Base-by-base conservation (phyloP, 92 coral and sea anemone genomes). In the Paragorgia papillata region DNA sequence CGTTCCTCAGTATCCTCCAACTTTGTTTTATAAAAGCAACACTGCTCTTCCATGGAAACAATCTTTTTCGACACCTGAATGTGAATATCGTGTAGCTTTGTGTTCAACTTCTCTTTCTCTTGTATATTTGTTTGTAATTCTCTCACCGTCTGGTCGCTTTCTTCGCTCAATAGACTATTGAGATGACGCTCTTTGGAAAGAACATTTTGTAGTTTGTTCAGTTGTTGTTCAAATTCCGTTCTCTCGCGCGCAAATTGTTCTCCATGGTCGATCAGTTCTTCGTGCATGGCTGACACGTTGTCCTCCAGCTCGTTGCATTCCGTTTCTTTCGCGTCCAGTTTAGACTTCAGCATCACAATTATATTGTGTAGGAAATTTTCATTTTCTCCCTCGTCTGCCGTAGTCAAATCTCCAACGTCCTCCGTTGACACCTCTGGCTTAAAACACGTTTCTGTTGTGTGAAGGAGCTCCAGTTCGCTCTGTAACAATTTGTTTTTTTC, bases 131-230 rank as follows among this genome's bases (percentile, higher is more conserved):
- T 60, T 25, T 80, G 79, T 3, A 86, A 80, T 61, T 86, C 89
- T 13, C 62, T 73, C 17, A 76, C 49, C 30, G 56, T 58, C 26
- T 65, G 74, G 57, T 86, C 89, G 34, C 89, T 86, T 44, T 86
- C 89, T 8, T 81, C 80, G 43, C 89, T 81, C 53, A 86, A 60
- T 0, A 21, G 34, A 26, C 26, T 70, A 43, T 86, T 86, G 4
- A 67, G 82, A 6, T 86, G 70, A 28, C 83, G 43, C 54, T 86
- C 85, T 54, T 69, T 76, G 0, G 49, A 25, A 0, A 81, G 73
- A 75, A 75, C 14, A 9, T 54, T 17, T 14, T 69, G 66, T 19
- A 81, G 29, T 59, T 65, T 69, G 50, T 69, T 81, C 3, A 61
- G 44, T 15, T 81, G 73, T 24, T 81, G 57, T 22, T 48, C 60